These are phyloP conservation scores for Drosophila watanabei DNA, from an alignment of 1,140 invertebrate species.

Conservation along the genomic window DNA sequence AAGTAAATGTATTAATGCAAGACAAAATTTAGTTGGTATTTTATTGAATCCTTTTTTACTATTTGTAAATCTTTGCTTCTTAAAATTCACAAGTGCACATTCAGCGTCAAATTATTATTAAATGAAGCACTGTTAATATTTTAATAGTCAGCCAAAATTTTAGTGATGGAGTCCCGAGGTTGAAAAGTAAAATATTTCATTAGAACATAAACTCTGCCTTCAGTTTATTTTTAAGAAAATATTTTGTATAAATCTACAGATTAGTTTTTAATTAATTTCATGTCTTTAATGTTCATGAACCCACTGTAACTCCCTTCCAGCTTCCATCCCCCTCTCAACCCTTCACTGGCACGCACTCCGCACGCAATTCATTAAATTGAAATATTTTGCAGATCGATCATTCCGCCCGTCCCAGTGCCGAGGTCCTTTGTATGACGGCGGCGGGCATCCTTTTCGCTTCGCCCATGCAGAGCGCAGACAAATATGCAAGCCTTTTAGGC, in stretches of 20 bases:
- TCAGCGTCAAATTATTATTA: too few species aligned
- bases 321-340: conserved; percentile 46
- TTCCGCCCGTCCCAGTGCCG: conserved; percentile 39
- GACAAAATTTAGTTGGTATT: background rate
- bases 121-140: background rate
- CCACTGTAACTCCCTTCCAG: conserved; percentile 44
- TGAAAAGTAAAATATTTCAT: background rate
- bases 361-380: conserved; percentile 82
- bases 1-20: background rate
- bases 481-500: conserved; percentile 83
- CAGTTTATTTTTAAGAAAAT: too few species aligned
- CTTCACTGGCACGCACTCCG: conserved; percentile 53
- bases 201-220: too few species aligned
- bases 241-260: too few species aligned
- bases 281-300: background rate
- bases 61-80: background rate
- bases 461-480: conserved; percentile 37
- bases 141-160: background rate
- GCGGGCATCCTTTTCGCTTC: conserved; percentile 11
- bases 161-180: accelerated
- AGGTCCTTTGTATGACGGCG: conserved; percentile 62
- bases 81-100: background rate
- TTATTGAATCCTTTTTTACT: accelerated
- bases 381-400: conserved; percentile 82
- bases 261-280: background rate